These are phyloP conservation scores for Orthonyx spaldingii DNA, from an alignment of 2,113 vertebrate species.

Conservation along the genomic window DNA sequence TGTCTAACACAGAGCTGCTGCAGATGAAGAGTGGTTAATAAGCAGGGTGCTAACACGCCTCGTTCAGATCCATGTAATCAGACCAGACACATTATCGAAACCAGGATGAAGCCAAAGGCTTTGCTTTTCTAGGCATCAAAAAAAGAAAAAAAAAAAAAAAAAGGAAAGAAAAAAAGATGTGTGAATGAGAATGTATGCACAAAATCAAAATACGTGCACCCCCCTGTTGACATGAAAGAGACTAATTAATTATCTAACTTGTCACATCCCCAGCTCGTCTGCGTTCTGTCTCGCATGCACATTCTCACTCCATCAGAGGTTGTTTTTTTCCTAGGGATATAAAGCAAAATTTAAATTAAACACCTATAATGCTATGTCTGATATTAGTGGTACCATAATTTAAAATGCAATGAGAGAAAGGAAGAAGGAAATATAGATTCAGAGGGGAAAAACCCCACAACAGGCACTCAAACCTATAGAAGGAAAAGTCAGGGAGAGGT, in stretches of 20 bases:
- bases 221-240: conserved; percentile 34
- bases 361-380: neutral
- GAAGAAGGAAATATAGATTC: neutral
- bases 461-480: neutral
- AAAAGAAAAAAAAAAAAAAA: neutral
- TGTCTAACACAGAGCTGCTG: conserved; percentile 35
- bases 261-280: conserved; percentile 24
- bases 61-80: conserved; percentile 1
- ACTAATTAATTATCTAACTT: conserved; percentile 57
- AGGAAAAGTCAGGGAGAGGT: neutral
- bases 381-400: neutral
- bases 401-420: neutral
- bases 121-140: neutral
- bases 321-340: neutral
- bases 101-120: neutral
- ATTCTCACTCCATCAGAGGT: neutral
- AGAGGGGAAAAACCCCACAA: rapidly evolving
- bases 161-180: neutral
- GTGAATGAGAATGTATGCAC: conserved; percentile 46
- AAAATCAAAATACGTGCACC: conserved; percentile 30
- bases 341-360: conserved; percentile 39
- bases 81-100: neutral
- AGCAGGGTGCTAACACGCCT: neutral
- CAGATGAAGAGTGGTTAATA: conserved; percentile 48
- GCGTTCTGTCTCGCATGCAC: neutral